These are phyloP conservation scores for Anguilla rostrata DNA, from an alignment of 2,113 vertebrate species.

Conservation along the genomic window DNA sequence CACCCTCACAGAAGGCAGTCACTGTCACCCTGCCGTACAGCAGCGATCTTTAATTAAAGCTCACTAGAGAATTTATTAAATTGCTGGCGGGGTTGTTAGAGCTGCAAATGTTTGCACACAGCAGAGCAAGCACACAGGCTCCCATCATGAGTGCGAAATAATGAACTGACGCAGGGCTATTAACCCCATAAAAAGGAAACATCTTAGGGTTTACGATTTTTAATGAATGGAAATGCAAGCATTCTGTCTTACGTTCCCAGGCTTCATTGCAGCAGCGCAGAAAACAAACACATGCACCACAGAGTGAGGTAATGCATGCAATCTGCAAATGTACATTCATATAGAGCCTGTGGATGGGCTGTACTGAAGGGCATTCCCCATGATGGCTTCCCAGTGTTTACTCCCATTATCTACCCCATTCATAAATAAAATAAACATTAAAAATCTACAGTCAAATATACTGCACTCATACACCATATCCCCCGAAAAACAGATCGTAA, in stretches of 20 bases:
- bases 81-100: constrained; percentile 43
- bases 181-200: constrained; percentile 45
- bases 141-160: constrained; percentile 46
- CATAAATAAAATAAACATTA: neutral
- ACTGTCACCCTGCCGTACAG: constrained; percentile 21
- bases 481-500: neutral
- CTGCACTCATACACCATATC: neutral
- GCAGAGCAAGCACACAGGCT: constrained; percentile 32
- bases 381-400: neutral
- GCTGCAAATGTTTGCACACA: constrained; percentile 36
- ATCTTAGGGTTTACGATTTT: neutral
- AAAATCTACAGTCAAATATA: neutral
- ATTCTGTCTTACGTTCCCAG: neutral
- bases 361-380: neutral
- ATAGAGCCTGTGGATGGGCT: neutral
- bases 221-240: neutral
- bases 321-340: neutral
- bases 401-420: neutral
- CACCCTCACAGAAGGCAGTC: constrained; percentile 18
- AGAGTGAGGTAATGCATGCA: neutral
- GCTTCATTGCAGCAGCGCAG: neutral
- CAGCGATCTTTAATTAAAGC: constrained; percentile 58
- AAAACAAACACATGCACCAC: neutral
- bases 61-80: constrained; percentile 43
- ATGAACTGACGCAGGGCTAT: constrained; percentile 48